phyloP scores from a whole-genome alignment of 2,113 vertebrate genomes.

The Tychaedon coryphoeus region DNA sequence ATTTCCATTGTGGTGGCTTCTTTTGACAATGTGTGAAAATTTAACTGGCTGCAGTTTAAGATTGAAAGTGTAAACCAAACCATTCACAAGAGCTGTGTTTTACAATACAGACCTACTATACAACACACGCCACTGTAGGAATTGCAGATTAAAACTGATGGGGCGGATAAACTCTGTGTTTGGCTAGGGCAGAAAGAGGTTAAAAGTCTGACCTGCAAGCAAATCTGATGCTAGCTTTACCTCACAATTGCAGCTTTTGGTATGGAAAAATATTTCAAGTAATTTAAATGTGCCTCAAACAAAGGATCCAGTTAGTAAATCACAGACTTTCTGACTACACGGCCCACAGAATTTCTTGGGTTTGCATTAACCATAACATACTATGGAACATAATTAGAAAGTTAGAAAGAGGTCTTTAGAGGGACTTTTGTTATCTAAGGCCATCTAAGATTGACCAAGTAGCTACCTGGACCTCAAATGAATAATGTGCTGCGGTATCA shows the following conservation, averaged over 20 bases:
- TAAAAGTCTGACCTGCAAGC: conserved; percentile 40
- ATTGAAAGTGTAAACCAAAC: not conserved
- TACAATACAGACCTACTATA: not conserved
- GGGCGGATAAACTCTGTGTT: conserved; percentile 24
- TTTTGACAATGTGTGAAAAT: conserved; percentile 51
- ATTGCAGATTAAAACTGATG: conserved; percentile 41
- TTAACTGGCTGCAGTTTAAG: conserved; percentile 20
- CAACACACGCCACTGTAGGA: not conserved
- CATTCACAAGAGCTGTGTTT: not conserved
- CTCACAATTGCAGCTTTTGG: not conserved
- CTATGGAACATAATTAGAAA: not conserved
- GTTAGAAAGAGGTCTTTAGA: not conserved
- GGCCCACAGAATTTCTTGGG: not conserved
- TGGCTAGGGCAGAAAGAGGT: not conserved
- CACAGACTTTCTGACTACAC: not conserved
- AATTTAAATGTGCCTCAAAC: not conserved
- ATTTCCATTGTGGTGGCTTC: conserved; percentile 3
- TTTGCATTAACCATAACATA: not conserved
- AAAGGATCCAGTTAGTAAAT: not conserved
- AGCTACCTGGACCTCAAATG: not conserved
- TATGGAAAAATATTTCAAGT: not conserved
- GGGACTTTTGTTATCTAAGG: not conserved
- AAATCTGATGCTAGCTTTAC: not conserved
- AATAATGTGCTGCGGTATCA: not conserved
- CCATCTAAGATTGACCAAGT: not conserved